These are phyloP conservation scores for Rhabdophis nuchalis DNA, from an alignment of 2,797 vertebrate genomes.

Conservation along the genomic window DNA sequence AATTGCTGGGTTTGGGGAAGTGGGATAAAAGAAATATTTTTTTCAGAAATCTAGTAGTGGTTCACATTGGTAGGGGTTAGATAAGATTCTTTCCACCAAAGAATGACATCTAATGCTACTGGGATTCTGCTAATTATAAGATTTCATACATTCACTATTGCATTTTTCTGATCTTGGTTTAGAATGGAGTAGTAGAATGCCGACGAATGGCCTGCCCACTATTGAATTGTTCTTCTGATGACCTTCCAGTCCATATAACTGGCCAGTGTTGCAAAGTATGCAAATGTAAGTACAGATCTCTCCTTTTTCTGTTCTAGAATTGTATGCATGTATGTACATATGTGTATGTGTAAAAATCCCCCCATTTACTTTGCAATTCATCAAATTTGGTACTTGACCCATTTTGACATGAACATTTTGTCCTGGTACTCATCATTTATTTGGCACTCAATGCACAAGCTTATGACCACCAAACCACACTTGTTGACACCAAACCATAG, in stretches of 20 bases:
- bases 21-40: slow-evolving; percentile 27
- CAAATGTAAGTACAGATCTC: slow-evolving; percentile 77
- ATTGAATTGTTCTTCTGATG: slow-evolving; percentile 81
- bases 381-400: background rate
- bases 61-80: background rate
- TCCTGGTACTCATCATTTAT: background rate
- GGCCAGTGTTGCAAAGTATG: slow-evolving; percentile 89
- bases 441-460: background rate
- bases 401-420: background rate
- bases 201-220: slow-evolving; percentile 84
- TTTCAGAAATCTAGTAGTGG: slow-evolving; percentile 42
- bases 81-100: background rate
- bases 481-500: background rate
- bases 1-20: background rate
- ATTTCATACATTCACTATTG: background rate
- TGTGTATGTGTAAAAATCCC: background rate
- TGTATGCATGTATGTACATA: rapidly evolving
- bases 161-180: slow-evolving; percentile 19
- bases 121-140: background rate
- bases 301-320: background rate
- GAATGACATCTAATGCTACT: background rate
- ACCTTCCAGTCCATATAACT: slow-evolving; percentile 80
- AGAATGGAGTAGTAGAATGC: slow-evolving; percentile 88
- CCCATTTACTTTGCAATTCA: background rate
- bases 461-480: background rate